Conservation (phyloP, 2,797 vertebrate genomes). For the Borostomias antarcticus region DNA sequence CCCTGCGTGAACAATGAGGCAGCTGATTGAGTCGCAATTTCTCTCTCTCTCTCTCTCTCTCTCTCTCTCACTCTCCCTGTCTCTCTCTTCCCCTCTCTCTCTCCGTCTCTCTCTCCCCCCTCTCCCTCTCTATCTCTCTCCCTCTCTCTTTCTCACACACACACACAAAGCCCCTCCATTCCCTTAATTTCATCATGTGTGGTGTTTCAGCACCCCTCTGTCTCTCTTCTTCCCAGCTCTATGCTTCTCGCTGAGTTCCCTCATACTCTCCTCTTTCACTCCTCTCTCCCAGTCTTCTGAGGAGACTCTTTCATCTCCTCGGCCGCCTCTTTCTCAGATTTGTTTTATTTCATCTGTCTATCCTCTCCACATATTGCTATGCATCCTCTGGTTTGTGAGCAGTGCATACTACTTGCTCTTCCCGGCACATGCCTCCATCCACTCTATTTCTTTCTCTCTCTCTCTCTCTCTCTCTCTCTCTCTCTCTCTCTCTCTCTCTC, state of each 20-base stretch:
- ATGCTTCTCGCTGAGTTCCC: slow-evolving; percentile 11
- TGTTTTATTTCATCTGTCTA: neutral
- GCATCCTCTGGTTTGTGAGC: slow-evolving; percentile 13
- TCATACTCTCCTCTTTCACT: slow-evolving; percentile 25
- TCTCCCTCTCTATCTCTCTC: slow-evolving; percentile 3
- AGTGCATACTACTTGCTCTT: slow-evolving; percentile 6
- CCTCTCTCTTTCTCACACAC: too few species aligned
- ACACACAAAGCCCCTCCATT: too few species aligned
- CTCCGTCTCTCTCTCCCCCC: slow-evolving; percentile 10
- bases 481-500: slow-evolving; percentile 8
- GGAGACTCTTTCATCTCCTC: slow-evolving; percentile 46
- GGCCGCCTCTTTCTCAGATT: slow-evolving; percentile 28
- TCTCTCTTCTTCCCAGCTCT: neutral
- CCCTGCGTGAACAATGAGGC: slow-evolving; percentile 52
- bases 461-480: slow-evolving; percentile 18
- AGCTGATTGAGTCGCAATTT: slow-evolving; percentile 51
- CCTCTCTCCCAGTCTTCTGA: slow-evolving; percentile 25
- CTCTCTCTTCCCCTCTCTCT: slow-evolving; percentile 14
- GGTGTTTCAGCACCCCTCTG: slow-evolving; percentile 14
- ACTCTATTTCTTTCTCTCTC: neutral
- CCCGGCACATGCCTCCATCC: neutral
- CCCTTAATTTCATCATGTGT: slow-evolving; percentile 29
- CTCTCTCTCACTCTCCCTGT: slow-evolving; percentile 16
- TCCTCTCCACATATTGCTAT: slow-evolving; percentile 17
- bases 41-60: slow-evolving; percentile 23